Conservation (phyloP, 2,797 vertebrate species). For the Atherinosoma microstoma region DNA sequence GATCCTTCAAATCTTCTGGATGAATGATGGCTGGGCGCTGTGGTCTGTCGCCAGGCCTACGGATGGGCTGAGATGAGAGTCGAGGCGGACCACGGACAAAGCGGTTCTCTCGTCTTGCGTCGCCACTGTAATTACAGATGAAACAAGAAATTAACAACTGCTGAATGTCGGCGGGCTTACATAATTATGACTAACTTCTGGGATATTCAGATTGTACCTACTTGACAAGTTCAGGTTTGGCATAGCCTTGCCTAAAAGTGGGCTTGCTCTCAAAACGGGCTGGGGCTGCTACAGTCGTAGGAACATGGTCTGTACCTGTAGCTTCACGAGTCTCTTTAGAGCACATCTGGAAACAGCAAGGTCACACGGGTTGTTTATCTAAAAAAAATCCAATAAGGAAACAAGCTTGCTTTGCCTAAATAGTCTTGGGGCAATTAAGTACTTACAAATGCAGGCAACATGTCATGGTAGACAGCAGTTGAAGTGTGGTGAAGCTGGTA, state of each 20-base stretch:
- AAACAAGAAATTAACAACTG: constrained; percentile 6
- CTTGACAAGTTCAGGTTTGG: constrained; percentile 87
- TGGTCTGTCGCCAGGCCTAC: constrained; percentile 87
- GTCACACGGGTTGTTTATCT: neutral
- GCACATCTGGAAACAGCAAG: constrained; percentile 89
- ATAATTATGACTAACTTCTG: neutral
- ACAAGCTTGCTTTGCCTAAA: neutral
- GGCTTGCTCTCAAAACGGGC: constrained; percentile 92
- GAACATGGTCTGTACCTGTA: constrained; percentile 83
- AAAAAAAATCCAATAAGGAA: neutral
- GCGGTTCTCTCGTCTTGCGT: constrained; percentile 89
- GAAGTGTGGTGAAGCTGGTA: constrained; percentile 93
- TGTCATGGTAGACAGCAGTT: constrained; percentile 95
- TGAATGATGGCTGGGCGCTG: constrained; percentile 95
- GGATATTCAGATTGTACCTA: constrained; percentile 56
- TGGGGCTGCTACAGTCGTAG: constrained; percentile 84
- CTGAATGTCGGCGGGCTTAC: neutral
- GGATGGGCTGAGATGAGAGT: constrained; percentile 84
- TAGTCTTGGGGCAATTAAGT: neutral
- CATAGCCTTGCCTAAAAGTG: constrained; percentile 87
- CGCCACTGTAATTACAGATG: constrained; percentile 73
- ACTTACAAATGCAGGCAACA: constrained; percentile 99
- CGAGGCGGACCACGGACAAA: constrained; percentile 82
- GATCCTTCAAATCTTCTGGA: constrained; percentile 94
- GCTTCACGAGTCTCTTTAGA: constrained; percentile 91